Base-by-base conservation (phyloP, 1,140 invertebrate genomes). In the Euura lappo region DNA sequence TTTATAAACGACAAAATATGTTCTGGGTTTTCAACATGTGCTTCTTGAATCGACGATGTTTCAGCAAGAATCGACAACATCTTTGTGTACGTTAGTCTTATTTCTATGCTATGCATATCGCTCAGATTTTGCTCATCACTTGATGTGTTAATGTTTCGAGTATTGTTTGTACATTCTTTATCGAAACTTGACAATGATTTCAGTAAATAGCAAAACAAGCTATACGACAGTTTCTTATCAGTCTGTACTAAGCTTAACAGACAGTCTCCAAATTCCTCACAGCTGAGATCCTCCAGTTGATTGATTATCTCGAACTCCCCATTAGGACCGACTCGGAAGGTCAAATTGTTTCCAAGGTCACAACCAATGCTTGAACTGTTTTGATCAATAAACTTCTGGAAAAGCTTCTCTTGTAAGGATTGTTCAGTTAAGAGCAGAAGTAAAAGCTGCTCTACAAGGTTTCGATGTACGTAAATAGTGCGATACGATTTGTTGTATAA, bases 131-230 rank as follows among this genome's bases (percentile, higher is more conserved):
- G 7, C 44, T 70, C 5, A 72, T 80, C 72, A 83, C 80, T 46
- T 87, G 66, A 42, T 74, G 13, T 64, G 75, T 77, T 4, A 10
- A 8, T 43, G 69, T 67, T 72, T 69, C 68, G 7, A 2, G 44
- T 46, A 64, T 75, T 45, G 10, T 44, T 11, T 10, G 13, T 11
- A 43, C 65, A 10, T 6, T 13, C n/a, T 75, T 60, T 72, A 68
- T 69, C 78, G 44, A 74, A 72, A 42, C 72, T 69, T 1, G 79
- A 71, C 6, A 85, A 71, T 2, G 73, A 77, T 64, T 81, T 76
- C 11, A 87, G 71, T n/a, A 87, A 72, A 73, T 84, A 86, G 28
- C 74, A 77, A 28, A 88, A 87, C 68, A 88, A 76, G 42, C 71
- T 69, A n/a, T 73, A 81, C 7, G 82, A 78, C n/a, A 86, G 42